phyloP scores from a whole-genome alignment of 2,888 invertebrate genomes.

The Hypsopygia costalis region DNA sequence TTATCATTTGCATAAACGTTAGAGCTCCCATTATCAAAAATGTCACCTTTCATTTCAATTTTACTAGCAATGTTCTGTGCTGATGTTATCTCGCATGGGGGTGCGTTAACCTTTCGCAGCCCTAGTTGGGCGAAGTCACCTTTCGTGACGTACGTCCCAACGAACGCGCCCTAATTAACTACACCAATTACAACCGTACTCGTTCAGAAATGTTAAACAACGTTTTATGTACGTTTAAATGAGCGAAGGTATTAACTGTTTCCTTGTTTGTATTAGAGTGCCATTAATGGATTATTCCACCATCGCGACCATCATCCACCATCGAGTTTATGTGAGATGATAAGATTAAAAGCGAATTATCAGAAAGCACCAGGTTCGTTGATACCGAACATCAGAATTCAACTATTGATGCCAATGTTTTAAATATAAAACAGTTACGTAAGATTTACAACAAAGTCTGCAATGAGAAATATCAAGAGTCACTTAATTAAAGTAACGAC shows the following conservation, averaged over 20 bases:
- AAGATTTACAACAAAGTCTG: conserved; percentile 10
- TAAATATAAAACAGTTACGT: not conserved
- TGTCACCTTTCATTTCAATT: too few species aligned
- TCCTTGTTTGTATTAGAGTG: not conserved
- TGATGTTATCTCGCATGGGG: conserved; percentile 1
- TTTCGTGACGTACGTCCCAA: conserved; percentile 15
- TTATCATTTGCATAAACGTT: not conserved
- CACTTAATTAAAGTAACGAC: conserved; percentile 28
- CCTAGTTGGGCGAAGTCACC: conserved; percentile 2
- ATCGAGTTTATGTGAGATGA: too few species aligned
- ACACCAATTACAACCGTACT: conserved; percentile 3
- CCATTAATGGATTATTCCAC: too few species aligned
- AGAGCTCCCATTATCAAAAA: not conserved
- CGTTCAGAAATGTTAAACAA: not conserved
- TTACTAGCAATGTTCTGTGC: not conserved
- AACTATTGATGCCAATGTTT: not conserved
- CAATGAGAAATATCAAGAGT: conserved; percentile 16
- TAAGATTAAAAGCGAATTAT: not conserved
- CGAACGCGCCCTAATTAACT: conserved; percentile 16
- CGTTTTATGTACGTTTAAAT: not conserved
- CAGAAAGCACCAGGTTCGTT: not conserved
- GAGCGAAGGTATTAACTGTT: not conserved
- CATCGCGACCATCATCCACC: too few species aligned
- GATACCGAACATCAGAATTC: not conserved
- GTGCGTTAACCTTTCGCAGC: conserved; percentile 11